Conservation (phyloP, 2,113 vertebrate genomes). For the Marmota monax region DNA sequence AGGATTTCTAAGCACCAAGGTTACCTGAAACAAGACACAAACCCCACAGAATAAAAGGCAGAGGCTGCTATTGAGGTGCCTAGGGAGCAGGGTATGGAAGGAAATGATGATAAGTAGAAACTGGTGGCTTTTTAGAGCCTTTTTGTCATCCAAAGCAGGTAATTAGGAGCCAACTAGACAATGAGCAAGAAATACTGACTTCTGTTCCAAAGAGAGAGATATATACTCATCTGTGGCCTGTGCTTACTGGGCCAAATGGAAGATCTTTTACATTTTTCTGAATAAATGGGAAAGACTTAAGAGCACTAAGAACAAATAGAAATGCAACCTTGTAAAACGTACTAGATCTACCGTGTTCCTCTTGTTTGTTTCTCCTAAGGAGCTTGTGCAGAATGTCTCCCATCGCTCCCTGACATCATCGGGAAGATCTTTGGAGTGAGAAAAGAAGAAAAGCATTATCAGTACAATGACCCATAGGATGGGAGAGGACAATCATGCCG, state of each 20-base stretch:
- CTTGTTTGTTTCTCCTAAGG: slow-evolving; percentile 98
- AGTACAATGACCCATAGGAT: background rate
- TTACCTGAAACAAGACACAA: background rate
- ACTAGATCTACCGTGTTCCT: slow-evolving; percentile 99
- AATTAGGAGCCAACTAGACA: background rate
- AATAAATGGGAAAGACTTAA: background rate
- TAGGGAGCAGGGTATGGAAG: background rate
- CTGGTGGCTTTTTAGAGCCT: background rate
- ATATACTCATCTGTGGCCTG: background rate
- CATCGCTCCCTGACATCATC: slow-evolving; percentile 94
- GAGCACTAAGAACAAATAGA: background rate
- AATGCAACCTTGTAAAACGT: slow-evolving; percentile 82
- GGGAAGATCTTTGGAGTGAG: slow-evolving; percentile 91
- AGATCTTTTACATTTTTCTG: background rate
- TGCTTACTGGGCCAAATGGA: background rate
- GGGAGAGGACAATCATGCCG: background rate
- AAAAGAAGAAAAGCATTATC: slow-evolving; percentile 30
- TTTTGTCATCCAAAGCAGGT: background rate
- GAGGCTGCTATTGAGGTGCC: background rate
- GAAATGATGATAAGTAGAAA: background rate
- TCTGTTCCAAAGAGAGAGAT: background rate
- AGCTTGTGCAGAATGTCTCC: slow-evolving; percentile 95
- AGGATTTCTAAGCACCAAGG: background rate
- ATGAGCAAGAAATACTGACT: background rate
- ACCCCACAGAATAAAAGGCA: rapidly evolving